phyloP scores from a whole-genome alignment of 2,113 vertebrate species.

The Turdus rufiventris region DNA sequence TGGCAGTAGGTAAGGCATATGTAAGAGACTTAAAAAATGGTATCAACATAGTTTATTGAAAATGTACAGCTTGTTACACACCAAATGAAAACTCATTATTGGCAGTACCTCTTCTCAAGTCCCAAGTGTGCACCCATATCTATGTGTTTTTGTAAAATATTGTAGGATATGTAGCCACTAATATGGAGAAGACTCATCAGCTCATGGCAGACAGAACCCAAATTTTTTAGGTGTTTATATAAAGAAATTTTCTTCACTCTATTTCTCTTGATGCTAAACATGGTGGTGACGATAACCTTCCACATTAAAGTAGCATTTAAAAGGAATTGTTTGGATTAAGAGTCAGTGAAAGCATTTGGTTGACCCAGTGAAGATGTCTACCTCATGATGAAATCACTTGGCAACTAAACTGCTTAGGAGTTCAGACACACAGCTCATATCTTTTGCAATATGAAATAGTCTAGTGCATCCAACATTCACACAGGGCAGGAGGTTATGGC shows the following conservation, averaged over 20 bases:
- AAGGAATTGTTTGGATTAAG: neutral
- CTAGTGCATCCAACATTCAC: neutral
- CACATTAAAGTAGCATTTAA: neutral
- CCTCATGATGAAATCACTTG: fast-evolving
- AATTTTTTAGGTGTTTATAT: neutral
- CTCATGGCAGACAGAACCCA: neutral
- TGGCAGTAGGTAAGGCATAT: neutral
- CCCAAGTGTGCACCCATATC: neutral
- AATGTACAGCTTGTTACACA: neutral
- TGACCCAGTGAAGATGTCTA: neutral
- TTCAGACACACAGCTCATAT: neutral
- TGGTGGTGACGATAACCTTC: neutral
- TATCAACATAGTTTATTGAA: neutral
- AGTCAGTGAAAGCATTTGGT: neutral
- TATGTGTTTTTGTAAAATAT: neutral
- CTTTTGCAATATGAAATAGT: neutral
- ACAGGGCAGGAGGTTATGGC: neutral
- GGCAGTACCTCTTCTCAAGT: neutral
- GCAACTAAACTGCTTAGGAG: neutral
- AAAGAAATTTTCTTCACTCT: neutral
- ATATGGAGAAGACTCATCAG: neutral
- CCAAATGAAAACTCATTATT: neutral
- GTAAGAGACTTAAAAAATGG: neutral
- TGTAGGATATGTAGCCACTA: neutral
- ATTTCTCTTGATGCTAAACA: fast-evolving